Base-by-base conservation (phyloP, 2,888 invertebrate species). In the Netelia fuscicornis region DNA sequence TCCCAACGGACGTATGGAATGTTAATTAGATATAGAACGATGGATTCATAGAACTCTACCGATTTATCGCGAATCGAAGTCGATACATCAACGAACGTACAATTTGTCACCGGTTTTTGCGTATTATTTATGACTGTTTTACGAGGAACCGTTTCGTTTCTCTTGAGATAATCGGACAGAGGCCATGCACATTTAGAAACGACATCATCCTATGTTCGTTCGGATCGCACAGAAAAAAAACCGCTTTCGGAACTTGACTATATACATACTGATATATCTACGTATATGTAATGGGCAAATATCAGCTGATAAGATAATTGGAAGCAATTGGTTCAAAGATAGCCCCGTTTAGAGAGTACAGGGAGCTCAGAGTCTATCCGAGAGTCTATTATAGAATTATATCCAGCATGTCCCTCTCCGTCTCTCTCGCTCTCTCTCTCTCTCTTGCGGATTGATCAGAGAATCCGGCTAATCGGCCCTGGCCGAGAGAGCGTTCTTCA, bases 231-330 rank as follows among this genome's bases (percentile, higher is more conserved):
- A 70, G 48, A 48, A 70, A 70, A 62, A 70, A 70, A 54, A 48
- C 54, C 48, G 52, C 78, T 37, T 62, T 11, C 62, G 58, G 48
- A 60, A 77, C 42, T 77, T 10, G 76, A 44, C 76, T 68, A 30
- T 25, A 58, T 25, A 77, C 9, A 65, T 30, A 23, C 25, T 23
- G 13, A 62, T 48, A 62, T 76, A 54, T 23, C 37, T 23, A 62
- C 42, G 60, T 44, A 62, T 62, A 83, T n/a, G 6, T 87, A 89
- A 88, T 84, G 82, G 88, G 89, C 89, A 92, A 91, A 91, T 91
- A 91, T 90, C 88, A 87, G 86, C 88, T 91, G 92, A 92, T 93
- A 92, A 92, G 92, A 92, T 92, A 92, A 91, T 90, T 87, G 90
- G 86, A 88, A 89, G 88, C 89, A 91, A 91, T 91, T 91, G 88